These are phyloP conservation scores for Montipora capitata DNA, from an alignment of 92 coral and sea anemone species.

Conservation along the genomic window DNA sequence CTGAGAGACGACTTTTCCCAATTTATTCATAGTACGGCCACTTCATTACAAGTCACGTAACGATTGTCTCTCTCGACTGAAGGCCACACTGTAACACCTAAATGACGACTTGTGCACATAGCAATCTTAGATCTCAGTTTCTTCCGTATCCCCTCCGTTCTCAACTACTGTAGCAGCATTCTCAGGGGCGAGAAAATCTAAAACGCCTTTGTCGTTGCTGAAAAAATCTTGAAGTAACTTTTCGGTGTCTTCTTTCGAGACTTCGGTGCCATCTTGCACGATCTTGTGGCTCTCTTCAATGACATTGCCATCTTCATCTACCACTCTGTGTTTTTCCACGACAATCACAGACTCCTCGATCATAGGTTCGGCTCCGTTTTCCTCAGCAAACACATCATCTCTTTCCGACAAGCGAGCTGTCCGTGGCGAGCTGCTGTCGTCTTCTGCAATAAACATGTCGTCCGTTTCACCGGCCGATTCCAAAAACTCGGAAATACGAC, in stretches of 20 bases:
- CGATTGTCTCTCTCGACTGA: too few relatives aligned
- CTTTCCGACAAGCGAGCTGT: constrained; percentile 11
- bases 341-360: constrained; percentile 33
- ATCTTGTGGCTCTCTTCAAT: constrained; percentile 62
- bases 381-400: constrained; percentile 31
- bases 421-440: constrained; percentile 39
- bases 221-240: constrained; percentile 91
- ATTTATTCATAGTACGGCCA: background rate
- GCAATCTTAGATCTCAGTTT: constrained; percentile 28
- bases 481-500: constrained; percentile 71
- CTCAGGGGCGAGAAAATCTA: constrained; percentile 83
- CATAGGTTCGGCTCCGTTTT: constrained; percentile 20
- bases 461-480: constrained; percentile 56
- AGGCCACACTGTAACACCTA: background rate
- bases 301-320: constrained; percentile 61
- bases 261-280: constrained; percentile 45
- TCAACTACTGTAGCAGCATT: constrained; percentile 2
- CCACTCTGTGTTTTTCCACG: constrained; percentile 65
- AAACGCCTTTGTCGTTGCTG: constrained; percentile 90
- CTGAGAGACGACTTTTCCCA: background rate
- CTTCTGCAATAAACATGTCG: constrained; percentile 67
- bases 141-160: constrained; percentile 22
- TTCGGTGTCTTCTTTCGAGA: constrained; percentile 71
- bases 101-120: background rate
- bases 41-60: background rate